phyloP scores from a whole-genome alignment of 2,888 invertebrate genomes.

The Drosophila histrio region DNA sequence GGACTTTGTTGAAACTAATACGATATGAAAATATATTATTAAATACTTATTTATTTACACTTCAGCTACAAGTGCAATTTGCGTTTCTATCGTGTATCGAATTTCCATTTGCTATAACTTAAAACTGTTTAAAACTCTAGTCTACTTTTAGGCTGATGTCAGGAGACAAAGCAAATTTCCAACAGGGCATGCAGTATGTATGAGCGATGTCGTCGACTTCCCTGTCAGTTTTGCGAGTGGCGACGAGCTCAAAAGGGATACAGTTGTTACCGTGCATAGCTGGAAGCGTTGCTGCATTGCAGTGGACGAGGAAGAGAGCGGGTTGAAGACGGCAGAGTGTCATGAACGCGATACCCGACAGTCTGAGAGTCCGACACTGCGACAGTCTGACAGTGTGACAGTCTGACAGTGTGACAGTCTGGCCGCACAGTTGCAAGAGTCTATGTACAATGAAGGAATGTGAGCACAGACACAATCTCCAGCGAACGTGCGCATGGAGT shows the following conservation, averaged over 20 bases:
- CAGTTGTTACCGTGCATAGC: slow-evolving; percentile 71
- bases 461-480: slow-evolving; percentile 47
- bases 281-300: slow-evolving; percentile 48
- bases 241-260: slow-evolving; percentile 67
- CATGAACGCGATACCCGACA: slow-evolving; percentile 35
- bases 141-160: slow-evolving; percentile 63
- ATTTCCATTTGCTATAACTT: slow-evolving; percentile 7
- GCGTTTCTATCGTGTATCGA: not conserved
- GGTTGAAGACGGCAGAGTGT: slow-evolving; percentile 65
- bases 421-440: slow-evolving; percentile 32
- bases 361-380: not conserved
- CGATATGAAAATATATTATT: slow-evolving; percentile 7
- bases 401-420: slow-evolving; percentile 34
- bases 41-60: not conserved
- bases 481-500: slow-evolving; percentile 56
- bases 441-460: slow-evolving; percentile 70
- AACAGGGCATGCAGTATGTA: slow-evolving; percentile 53
- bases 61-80: not conserved
- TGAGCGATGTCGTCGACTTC: slow-evolving; percentile 60
- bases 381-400: slow-evolving; percentile 6
- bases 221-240: slow-evolving; percentile 11
- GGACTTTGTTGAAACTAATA: slow-evolving; percentile 40
- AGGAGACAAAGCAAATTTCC: slow-evolving; percentile 57
- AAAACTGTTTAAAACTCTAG: slow-evolving; percentile 22
- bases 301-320: slow-evolving; percentile 18